These are phyloP conservation scores for Drosophila neutralis DNA, from an alignment of 2,888 invertebrate species.

Conservation along the genomic window DNA sequence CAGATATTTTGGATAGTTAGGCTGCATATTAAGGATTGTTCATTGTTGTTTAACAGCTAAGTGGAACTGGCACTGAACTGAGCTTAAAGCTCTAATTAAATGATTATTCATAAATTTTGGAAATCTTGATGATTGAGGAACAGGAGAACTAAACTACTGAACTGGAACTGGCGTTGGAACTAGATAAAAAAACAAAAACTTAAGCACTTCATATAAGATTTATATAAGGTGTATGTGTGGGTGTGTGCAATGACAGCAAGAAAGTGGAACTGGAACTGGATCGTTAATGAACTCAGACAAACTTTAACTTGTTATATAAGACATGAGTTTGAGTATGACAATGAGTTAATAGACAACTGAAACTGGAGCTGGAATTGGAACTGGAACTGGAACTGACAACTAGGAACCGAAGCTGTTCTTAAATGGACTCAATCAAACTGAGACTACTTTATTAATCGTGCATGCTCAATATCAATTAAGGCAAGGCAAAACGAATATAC, in stretches of 20 bases:
- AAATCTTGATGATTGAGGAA: background rate
- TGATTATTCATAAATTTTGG: background rate
- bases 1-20: background rate
- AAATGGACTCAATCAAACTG: conserved; percentile 52
- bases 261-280: conserved; percentile 4
- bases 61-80: background rate
- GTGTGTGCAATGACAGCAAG: background rate
- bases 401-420: conserved; percentile 16
- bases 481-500: conserved; percentile 36
- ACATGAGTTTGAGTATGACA: background rate
- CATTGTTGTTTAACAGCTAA: background rate
- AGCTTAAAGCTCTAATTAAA: background rate
- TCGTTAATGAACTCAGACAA: background rate
- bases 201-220: too few species aligned
- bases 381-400: conserved; percentile 7
- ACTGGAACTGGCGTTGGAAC: background rate
- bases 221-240: background rate
- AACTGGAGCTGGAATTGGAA: conserved; percentile 4
- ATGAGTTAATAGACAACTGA: background rate
- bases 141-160: background rate
- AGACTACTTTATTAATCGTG: conserved; percentile 54
- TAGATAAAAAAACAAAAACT: background rate
- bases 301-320: background rate
- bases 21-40: background rate
- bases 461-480: conserved; percentile 69